Conservation (phyloP, 2,888 invertebrate genomes). For the Flexamia atlantica region DNA sequence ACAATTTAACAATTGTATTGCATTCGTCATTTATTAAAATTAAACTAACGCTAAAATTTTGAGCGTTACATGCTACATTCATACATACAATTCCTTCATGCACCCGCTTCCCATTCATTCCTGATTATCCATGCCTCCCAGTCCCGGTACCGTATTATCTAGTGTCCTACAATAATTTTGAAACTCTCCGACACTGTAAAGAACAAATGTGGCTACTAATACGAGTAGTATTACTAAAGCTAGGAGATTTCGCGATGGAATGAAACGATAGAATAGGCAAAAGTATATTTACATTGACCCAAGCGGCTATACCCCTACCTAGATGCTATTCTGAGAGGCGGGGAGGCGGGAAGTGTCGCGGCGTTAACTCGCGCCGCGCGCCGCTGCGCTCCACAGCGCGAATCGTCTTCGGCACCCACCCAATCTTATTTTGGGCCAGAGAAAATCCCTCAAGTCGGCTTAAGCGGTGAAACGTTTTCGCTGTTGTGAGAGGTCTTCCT, state of each 20-base stretch:
- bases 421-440: constrained; percentile 34
- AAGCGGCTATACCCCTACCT: neutral
- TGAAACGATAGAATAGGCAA: neutral
- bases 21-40: too few species aligned
- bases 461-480: constrained; percentile 38
- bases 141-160: too few species aligned
- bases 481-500: constrained; percentile 1
- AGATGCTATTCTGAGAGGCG: neutral
- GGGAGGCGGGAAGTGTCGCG: neutral
- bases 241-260: neutral
- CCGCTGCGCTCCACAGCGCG: neutral
- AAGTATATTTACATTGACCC: constrained; percentile 1
- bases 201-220: too few species aligned
- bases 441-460: constrained; percentile 51
- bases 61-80: too few species aligned
- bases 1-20: too few species aligned
- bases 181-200: too few species aligned
- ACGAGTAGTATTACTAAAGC: too few species aligned
- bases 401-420: constrained; percentile 11
- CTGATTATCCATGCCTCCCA: too few species aligned
- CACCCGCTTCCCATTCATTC: too few species aligned
- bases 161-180: too few species aligned
- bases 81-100: too few species aligned
- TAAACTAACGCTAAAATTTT: too few species aligned
- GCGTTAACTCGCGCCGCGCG: neutral